Percentiles rank a stretch among this genome's conserved stretches.
phyloP scores from a whole-genome alignment of 1,140 invertebrate species.

The Tyrophagus putrescentiae region DNA sequence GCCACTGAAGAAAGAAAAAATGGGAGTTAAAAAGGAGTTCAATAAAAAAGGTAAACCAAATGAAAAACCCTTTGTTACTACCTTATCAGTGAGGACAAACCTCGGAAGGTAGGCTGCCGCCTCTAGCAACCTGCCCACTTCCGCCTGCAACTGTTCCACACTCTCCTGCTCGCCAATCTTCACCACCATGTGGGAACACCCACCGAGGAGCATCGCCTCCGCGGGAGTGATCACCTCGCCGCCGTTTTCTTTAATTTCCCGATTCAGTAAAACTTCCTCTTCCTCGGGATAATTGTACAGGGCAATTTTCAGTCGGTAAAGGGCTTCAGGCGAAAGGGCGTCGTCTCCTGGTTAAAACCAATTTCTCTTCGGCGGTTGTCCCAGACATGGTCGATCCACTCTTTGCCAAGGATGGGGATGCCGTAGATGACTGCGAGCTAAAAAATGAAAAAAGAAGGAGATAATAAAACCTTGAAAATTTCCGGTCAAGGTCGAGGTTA shows the following conservation, averaged over 20 bases:
- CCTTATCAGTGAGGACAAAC: slow-evolving; percentile 11
- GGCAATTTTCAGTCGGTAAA: slow-evolving; percentile 71
- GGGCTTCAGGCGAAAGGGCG: slow-evolving; percentile 61
- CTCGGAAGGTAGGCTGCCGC: neutral
- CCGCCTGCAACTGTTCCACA: slow-evolving; percentile 19
- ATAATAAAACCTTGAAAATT: slow-evolving; percentile 1
- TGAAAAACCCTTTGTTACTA: no score
- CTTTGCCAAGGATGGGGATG: slow-evolving; percentile 65
- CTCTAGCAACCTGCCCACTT: no score
- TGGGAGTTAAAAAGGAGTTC: neutral
- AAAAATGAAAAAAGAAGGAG: slow-evolving; percentile 22
- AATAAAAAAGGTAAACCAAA: neutral
- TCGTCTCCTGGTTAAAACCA: slow-evolving; percentile 48
- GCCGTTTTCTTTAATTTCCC: slow-evolving; percentile 37
- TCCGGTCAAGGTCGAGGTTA: no score
- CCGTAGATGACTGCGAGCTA: slow-evolving; percentile 64
- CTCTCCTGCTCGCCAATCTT: slow-evolving; percentile 13
- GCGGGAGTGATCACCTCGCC: slow-evolving; percentile 52
- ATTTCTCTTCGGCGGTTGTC: slow-evolving; percentile 45
- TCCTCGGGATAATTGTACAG: slow-evolving; percentile 75
- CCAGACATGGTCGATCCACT: slow-evolving; percentile 79
- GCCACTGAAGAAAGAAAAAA: slow-evolving; percentile 53
- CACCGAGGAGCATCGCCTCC: slow-evolving; percentile 64
- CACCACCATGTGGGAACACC: slow-evolving; percentile 75
- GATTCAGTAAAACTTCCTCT: slow-evolving; percentile 76